Conservation (phyloP, 2,113 vertebrate genomes). For the Puffinus mauretanicus region DNA sequence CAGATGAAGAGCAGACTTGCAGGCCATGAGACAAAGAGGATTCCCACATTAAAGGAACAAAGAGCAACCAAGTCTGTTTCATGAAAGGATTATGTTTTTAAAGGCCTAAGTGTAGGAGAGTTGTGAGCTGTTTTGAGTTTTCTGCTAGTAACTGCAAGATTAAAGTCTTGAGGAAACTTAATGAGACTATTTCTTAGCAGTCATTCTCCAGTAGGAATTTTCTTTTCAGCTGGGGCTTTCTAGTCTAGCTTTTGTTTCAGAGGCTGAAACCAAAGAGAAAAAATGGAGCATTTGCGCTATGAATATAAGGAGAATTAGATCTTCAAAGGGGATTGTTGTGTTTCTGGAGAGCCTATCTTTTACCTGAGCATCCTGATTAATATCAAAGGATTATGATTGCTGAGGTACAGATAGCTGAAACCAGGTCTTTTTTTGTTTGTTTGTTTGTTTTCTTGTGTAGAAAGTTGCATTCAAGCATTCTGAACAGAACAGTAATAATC, state of each 20-base stretch:
- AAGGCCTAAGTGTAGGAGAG: neutral
- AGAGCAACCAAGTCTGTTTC: neutral
- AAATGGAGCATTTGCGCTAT: neutral
- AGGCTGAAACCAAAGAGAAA: neutral
- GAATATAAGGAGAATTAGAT: neutral
- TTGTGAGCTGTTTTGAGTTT: neutral
- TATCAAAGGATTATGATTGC: neutral
- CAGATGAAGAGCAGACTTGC: neutral
- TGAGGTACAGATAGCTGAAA: neutral
- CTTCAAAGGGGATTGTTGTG: neutral
- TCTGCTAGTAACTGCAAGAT: neutral
- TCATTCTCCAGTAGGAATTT: neutral
- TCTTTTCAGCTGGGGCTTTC: neutral
- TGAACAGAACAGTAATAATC: neutral
- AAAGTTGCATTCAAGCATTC: neutral
- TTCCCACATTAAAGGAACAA: neutral
- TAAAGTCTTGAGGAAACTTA: neutral
- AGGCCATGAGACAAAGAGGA: neutral
- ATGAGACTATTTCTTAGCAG: neutral
- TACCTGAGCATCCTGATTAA: neutral
- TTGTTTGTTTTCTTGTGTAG: neutral
- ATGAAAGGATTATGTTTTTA: neutral
- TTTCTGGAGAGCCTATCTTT: neutral
- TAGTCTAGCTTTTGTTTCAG: neutral
- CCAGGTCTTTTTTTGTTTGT: neutral